Conservation (phyloP, 2,888 invertebrate genomes). For the Panzeria rudis region DNA sequence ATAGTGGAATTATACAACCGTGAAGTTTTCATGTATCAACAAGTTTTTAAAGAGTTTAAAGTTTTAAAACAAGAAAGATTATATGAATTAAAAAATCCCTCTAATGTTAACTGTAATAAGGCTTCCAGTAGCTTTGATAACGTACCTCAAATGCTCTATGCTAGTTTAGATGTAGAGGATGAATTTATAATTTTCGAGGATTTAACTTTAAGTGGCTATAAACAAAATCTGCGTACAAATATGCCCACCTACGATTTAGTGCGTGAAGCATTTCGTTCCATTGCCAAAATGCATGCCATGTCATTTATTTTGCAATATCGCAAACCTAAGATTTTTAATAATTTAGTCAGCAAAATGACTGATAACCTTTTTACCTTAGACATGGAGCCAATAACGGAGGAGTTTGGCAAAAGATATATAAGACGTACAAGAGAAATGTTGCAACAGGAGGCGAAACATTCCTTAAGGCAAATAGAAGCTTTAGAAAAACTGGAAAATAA, state of each 20-base stretch:
- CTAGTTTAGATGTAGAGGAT: slow-evolving; percentile 74
- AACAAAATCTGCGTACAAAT: slow-evolving; percentile 79
- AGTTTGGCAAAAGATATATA: slow-evolving; percentile 79
- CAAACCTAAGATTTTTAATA: slow-evolving; percentile 73
- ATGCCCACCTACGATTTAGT: slow-evolving; percentile 82
- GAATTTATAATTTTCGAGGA: slow-evolving; percentile 80
- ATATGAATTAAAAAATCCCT: slow-evolving; percentile 3
- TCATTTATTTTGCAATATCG: slow-evolving; percentile 83
- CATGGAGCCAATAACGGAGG: slow-evolving; percentile 76
- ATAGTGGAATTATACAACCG: slow-evolving; percentile 78
- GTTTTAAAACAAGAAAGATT: slow-evolving; percentile 32
- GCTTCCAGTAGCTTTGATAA: slow-evolving; percentile 63
- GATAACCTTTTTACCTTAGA: slow-evolving; percentile 78
- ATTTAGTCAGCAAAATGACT: slow-evolving; percentile 73
- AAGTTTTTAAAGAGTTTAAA: slow-evolving; percentile 76
- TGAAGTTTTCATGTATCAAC: slow-evolving; percentile 79
- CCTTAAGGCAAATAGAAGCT: slow-evolving; percentile 67
- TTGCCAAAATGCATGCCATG: slow-evolving; percentile 84
- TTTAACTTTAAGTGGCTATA: slow-evolving; percentile 73
- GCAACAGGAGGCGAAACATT: slow-evolving; percentile 71
- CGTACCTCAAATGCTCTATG: slow-evolving; percentile 75
- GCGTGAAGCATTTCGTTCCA: slow-evolving; percentile 81
- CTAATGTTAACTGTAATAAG: slow-evolving; percentile 1
- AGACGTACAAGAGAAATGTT: slow-evolving; percentile 76
- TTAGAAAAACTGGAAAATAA: slow-evolving; percentile 74